Evolutionary conservation across 2,797 vertebrate genomes (phyloP).

Genomic region (Eulemur mongoz): DNA sequence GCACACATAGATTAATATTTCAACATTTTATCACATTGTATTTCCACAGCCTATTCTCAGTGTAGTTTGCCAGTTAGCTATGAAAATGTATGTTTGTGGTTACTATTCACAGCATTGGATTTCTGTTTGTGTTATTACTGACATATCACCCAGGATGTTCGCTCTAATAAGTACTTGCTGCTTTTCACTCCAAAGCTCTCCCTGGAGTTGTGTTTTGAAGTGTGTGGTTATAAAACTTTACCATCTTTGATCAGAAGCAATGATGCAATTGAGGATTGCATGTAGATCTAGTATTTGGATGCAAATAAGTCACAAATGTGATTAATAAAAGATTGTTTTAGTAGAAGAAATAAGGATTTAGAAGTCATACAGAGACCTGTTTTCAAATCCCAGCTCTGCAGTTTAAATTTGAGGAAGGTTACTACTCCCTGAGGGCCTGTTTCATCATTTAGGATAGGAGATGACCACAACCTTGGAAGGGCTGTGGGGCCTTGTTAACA

Average conservation of each 20-base stretch:
- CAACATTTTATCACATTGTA: not conserved
- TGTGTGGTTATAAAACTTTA: not conserved
- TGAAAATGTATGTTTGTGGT: not conserved
- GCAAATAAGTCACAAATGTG: not conserved
- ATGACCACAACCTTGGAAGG: not conserved
- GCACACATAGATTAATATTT: not conserved
- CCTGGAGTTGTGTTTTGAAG: not conserved
- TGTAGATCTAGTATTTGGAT: not conserved
- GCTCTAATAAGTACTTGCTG: not conserved
- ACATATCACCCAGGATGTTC: not conserved
- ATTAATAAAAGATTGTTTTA: not conserved
- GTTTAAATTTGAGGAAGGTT: not conserved
- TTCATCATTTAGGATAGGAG: not conserved
- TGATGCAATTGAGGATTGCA: not conserved
- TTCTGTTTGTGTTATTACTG: not conserved
- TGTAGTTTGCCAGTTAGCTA: not conserved
- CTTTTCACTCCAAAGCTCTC: not conserved
- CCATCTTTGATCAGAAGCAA: not conserved
- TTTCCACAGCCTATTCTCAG: not conserved
- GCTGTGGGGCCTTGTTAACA: not conserved
- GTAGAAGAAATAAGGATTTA: not conserved
- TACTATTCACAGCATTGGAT: not conserved
- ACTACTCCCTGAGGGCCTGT: not conserved
- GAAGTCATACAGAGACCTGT: not conserved
- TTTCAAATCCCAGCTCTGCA: not conserved